These are phyloP conservation scores for Betta splendens DNA, from an alignment of 2,797 vertebrate genomes.

Conservation along the genomic window DNA sequence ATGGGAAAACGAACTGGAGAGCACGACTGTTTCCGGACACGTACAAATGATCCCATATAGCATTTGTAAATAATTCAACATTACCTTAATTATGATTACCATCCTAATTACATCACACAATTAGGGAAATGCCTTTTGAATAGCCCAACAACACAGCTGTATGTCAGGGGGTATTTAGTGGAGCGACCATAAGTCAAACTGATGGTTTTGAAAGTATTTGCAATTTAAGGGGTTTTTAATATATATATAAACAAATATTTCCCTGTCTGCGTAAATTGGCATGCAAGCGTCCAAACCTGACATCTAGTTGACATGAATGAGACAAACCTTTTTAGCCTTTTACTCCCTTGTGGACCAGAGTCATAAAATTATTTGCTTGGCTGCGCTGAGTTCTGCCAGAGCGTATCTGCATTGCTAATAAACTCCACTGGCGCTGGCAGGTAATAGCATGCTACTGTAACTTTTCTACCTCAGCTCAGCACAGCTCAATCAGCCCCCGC, in stretches of 20 bases:
- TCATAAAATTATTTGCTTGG: conserved; percentile 79
- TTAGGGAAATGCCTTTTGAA: conserved; percentile 4
- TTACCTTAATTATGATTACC: conserved; percentile 21
- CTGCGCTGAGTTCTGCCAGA: conserved; percentile 71
- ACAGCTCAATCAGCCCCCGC: conserved; percentile 79
- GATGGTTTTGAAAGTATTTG: conserved; percentile 20
- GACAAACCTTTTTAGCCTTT: conserved; percentile 74
- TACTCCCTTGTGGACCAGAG: conserved; percentile 62
- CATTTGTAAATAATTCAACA: conserved; percentile 34
- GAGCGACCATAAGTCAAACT: conserved; percentile 8
- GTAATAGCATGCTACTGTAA: conserved; percentile 78
- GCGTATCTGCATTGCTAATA: conserved; percentile 80
- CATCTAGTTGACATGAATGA: conserved; percentile 65
- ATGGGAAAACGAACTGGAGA: conserved; percentile 26
- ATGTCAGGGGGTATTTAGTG: conserved; percentile 1
- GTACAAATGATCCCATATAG: not conserved
- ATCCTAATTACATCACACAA: conserved; percentile 17
- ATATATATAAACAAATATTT: conserved; percentile 21
- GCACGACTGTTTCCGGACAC: conserved; percentile 13
- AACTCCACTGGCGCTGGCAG: conserved; percentile 74
- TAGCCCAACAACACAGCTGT: not conserved
- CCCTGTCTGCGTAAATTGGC: conserved; percentile 34
- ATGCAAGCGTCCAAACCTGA: conserved; percentile 14
- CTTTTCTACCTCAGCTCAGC: conserved; percentile 78
- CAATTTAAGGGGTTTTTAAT: conserved; percentile 22